Percentiles rank a stretch among this genome's conserved stretches.
Evolutionary conservation across 2,797 vertebrate species (phyloP).

Genomic region (Gallinago stenura): DNA sequence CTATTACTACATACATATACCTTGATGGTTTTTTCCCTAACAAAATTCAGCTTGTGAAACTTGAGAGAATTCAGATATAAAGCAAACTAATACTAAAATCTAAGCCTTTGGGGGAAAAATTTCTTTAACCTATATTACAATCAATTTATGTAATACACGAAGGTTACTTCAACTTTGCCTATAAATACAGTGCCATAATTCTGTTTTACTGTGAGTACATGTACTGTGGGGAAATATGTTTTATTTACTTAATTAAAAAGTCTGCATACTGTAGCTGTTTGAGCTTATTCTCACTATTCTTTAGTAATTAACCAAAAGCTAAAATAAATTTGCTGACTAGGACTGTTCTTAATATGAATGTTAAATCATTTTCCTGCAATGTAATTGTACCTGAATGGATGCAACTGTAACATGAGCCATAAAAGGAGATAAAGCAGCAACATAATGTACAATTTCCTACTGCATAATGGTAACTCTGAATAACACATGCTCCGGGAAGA

Average conservation of each 20-base stretch:
- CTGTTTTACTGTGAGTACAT: neutral
- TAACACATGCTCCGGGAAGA: conserved; percentile 74
- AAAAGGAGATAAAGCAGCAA: conserved; percentile 78
- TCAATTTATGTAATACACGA: neutral
- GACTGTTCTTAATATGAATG: conserved; percentile 71
- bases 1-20: neutral
- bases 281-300: conserved; percentile 23
- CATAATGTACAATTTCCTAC: conserved; percentile 78
- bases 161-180: neutral
- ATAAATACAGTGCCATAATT: neutral
- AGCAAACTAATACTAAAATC: neutral
- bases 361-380: conserved; percentile 54
- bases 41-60: neutral
- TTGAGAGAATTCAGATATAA: neutral
- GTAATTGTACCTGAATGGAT: conserved; percentile 74
- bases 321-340: conserved; percentile 71
- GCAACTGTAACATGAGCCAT: conserved; percentile 65
- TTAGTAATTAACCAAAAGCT: conserved; percentile 74
- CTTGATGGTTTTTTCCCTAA: rapidly evolving
- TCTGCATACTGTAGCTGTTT: neutral
- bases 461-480: conserved; percentile 77
- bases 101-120: neutral
- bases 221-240: neutral
- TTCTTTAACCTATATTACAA: neutral
- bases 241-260: conserved; percentile 62